These are phyloP conservation scores for Tiliacea aurago DNA, from an alignment of 2,888 invertebrate species.

Conservation along the genomic window DNA sequence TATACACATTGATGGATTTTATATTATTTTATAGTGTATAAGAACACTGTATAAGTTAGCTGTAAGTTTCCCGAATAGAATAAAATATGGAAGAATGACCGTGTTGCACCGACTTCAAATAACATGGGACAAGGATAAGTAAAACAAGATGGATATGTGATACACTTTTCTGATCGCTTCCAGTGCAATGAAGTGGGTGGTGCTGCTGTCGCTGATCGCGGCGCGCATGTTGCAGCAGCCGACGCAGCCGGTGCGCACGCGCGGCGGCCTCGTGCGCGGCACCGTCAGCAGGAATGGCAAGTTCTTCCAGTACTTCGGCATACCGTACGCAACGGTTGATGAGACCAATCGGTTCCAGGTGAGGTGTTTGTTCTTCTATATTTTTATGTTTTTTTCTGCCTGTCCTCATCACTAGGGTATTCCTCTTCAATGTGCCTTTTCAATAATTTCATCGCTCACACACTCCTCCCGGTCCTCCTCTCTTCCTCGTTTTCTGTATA, in stretches of 20 bases:
- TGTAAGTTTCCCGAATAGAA: too few relatives aligned
- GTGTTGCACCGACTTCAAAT: background rate
- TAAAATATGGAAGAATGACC: too few relatives aligned
- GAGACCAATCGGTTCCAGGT: conserved; percentile 84
- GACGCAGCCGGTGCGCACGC: conserved; percentile 78
- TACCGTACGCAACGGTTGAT: conserved; percentile 84
- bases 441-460: background rate
- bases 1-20: too few relatives aligned
- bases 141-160: background rate
- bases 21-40: too few relatives aligned
- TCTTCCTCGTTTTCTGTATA: too few relatives aligned
- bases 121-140: background rate
- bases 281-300: conserved; percentile 78
- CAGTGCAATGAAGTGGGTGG: conserved; percentile 81
- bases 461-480: background rate
- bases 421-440: too few relatives aligned
- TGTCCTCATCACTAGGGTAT: too few relatives aligned
- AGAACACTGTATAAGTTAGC: too few relatives aligned
- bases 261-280: conserved; percentile 80
- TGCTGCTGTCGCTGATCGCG: conserved; percentile 78
- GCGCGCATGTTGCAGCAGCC: conserved; percentile 81
- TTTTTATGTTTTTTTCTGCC: background rate
- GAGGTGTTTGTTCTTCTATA: conserved; percentile 9
- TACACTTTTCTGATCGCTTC: background rate
- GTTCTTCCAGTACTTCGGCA: conserved; percentile 83